Evolutionary conservation across 1,140 invertebrate species (phyloP).

Genomic region (Euura lappo): DNA sequence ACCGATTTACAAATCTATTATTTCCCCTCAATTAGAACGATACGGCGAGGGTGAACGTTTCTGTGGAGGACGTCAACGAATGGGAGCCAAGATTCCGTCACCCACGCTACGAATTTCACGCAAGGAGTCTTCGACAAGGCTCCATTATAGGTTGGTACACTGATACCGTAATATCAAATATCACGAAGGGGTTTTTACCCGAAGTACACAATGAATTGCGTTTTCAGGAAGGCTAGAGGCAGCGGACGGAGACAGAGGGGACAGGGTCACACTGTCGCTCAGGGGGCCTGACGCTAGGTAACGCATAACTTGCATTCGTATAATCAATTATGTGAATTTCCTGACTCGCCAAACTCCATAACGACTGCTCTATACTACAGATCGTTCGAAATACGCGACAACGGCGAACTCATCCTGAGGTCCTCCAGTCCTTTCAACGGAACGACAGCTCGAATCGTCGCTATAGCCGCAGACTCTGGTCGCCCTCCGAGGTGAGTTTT

Average conservation of each 20-base stretch:
- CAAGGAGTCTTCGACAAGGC: constrained; percentile 56
- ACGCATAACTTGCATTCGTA: constrained; percentile 16
- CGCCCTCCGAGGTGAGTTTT: constrained; percentile 71
- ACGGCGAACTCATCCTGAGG: constrained; percentile 63
- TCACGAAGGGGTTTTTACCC: not conserved
- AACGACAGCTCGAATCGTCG: constrained; percentile 69
- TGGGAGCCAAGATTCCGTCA: constrained; percentile 90
- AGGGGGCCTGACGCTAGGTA: constrained; percentile 75
- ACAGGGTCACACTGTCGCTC: constrained; percentile 72
- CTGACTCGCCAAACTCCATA: too few species aligned
- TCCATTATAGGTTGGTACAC: constrained; percentile 51
- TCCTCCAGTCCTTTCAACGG: constrained; percentile 64
- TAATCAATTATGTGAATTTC: not conserved
- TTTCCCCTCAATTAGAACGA: constrained; percentile 71
- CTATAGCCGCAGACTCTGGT: constrained; percentile 81
- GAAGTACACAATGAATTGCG: constrained; percentile 13
- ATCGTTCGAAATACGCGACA: constrained; percentile 60
- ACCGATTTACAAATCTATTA: constrained; percentile 13
- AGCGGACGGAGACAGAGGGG: constrained; percentile 80
- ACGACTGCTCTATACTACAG: constrained; percentile 32
- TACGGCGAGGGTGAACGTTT: constrained; percentile 75
- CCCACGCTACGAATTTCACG: constrained; percentile 83
- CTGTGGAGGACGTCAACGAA: constrained; percentile 88
- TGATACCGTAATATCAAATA: not conserved
- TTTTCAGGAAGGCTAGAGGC: constrained; percentile 72